Conservation (phyloP, 2,888 invertebrate genomes). For the Trypoxylon attenuatum region DNA sequence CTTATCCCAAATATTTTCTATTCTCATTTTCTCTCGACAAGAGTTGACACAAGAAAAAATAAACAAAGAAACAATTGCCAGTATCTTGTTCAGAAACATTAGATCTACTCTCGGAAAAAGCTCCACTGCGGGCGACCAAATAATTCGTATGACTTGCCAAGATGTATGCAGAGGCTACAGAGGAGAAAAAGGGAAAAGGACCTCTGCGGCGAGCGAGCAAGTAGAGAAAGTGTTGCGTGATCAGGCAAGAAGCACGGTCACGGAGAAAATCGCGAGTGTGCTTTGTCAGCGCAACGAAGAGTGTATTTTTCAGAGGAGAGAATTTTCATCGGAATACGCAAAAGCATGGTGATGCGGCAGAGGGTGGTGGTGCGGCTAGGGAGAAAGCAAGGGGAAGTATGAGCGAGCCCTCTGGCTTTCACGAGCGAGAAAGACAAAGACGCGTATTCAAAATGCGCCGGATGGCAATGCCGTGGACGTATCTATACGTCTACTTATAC, state of each 20-base stretch:
- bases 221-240: background rate
- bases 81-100: too few relatives aligned
- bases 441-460: conserved; percentile 29
- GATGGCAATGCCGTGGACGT: conserved; percentile 20
- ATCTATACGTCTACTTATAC: conserved; percentile 27
- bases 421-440: conserved; percentile 33
- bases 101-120: too few relatives aligned
- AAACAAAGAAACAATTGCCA: too few relatives aligned
- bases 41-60: too few relatives aligned
- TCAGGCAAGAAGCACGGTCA: conserved; percentile 2
- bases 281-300: background rate
- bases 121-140: too few relatives aligned
- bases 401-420: conserved; percentile 24
- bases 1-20: too few relatives aligned
- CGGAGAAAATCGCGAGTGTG: background rate
- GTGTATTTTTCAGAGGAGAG: background rate
- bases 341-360: background rate
- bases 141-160: too few relatives aligned
- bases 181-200: background rate
- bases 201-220: background rate
- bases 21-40: too few relatives aligned
- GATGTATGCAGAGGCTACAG: too few relatives aligned
- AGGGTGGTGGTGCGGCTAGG: background rate
- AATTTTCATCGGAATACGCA: conserved; percentile 13
- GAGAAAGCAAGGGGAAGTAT: conserved; percentile 13